phyloP scores from a whole-genome alignment of 2,113 vertebrate genomes.

The Apteryx owenii region DNA sequence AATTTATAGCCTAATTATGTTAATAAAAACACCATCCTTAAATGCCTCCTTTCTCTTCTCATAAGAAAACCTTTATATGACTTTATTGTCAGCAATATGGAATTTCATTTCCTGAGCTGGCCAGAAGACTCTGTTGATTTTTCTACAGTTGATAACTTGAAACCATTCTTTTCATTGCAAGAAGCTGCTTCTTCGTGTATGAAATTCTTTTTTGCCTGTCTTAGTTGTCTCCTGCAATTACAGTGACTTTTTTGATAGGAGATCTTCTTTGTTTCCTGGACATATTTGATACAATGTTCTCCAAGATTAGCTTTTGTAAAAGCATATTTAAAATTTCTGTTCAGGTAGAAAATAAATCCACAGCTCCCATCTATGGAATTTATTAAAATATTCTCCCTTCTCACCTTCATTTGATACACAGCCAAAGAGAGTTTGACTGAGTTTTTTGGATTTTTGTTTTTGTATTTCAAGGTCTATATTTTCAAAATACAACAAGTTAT shows the following conservation, averaged over 20 bases:
- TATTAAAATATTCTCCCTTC: neutral
- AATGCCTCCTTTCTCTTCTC: neutral
- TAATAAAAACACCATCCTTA: slow-evolving; percentile 43
- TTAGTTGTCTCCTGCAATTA: slow-evolving; percentile 28
- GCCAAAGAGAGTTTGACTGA: neutral
- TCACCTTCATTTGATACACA: neutral
- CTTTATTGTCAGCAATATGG: slow-evolving; percentile 13
- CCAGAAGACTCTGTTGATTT: slow-evolving; percentile 33
- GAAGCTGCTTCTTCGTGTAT: neutral
- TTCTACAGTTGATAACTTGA: slow-evolving; percentile 19
- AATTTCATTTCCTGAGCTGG: slow-evolving; percentile 40
- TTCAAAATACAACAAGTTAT: neutral
- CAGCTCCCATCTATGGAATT: neutral
- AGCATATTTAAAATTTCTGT: neutral
- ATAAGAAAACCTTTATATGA: neutral
- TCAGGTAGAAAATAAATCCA: neutral
- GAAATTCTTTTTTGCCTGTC: neutral
- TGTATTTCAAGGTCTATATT: neutral
- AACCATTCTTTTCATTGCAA: slow-evolving; percentile 2
- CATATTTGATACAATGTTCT: neutral
- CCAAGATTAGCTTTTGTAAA: neutral
- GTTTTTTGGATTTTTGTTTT: neutral
- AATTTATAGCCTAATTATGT: slow-evolving; percentile 38
- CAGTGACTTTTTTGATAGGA: slow-evolving; percentile 9
- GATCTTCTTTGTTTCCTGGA: slow-evolving; percentile 1